A percentile compares a stretch with the other conserved stretches of the same genome.
Evolutionary conservation across 2,888 invertebrate species (phyloP).

Genomic region (Acanthosepion pharaonis): DNA sequence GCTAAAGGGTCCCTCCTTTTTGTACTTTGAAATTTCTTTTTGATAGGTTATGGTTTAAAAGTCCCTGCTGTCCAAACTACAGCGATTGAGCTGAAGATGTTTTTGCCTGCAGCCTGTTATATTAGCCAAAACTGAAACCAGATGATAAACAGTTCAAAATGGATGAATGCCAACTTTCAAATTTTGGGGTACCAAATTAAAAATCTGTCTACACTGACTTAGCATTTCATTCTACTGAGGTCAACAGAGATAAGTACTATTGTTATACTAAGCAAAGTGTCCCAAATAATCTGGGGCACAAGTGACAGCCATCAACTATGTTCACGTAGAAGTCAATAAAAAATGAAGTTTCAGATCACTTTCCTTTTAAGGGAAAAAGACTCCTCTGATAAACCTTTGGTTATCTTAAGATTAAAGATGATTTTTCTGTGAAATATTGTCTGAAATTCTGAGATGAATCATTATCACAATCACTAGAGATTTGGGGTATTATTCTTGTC

Average conservation of each 20-base stretch:
- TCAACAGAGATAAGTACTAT: background rate
- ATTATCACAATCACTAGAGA: too few relatives aligned
- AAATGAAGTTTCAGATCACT: background rate
- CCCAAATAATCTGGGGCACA: background rate
- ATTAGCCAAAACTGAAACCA: background rate
- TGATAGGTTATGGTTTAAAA: background rate
- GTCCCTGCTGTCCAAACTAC: background rate
- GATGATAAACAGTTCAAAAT: background rate
- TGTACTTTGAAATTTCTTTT: background rate
- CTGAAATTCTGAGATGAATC: too few relatives aligned
- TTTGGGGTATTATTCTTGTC: too few relatives aligned
- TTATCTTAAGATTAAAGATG: background rate
- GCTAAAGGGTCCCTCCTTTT: background rate
- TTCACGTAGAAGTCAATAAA: background rate
- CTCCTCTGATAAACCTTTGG: background rate
- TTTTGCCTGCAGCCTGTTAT: background rate
- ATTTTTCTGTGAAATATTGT: background rate
- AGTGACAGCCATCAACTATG: background rate
- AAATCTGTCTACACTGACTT: background rate
- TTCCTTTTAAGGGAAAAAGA: background rate
- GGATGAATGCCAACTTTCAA: background rate
- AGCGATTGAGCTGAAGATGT: background rate
- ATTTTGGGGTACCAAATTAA: slow-evolving; percentile 21
- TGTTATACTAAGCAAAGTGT: background rate
- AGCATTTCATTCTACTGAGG: background rate